Percentiles rank a stretch among this genome's conserved stretches.
Conservation (phyloP, 2,797 vertebrate genomes). For the Phoebastria nigripes region DNA sequence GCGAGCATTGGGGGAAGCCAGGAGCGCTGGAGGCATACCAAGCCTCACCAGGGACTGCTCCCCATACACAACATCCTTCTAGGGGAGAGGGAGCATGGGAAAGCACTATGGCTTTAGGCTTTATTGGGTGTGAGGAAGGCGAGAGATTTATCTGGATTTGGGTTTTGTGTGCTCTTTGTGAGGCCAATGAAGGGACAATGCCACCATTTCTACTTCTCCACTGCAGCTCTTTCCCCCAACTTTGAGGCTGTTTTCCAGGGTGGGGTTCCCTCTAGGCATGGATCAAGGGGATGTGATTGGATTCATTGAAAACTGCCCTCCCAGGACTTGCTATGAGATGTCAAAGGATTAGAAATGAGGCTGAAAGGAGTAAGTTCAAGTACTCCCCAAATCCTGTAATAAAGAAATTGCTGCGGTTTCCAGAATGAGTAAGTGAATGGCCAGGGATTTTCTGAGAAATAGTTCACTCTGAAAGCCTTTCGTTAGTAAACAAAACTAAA, state of each 20-base stretch:
- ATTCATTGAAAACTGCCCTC: not conserved
- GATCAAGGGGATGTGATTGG: not conserved
- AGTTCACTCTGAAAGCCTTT: not conserved
- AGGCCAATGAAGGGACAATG: not conserved
- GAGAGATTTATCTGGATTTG: not conserved
- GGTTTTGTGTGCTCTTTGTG: not conserved
- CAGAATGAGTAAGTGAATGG: not conserved
- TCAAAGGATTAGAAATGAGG: not conserved
- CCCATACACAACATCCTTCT: not conserved
- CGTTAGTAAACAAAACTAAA: not conserved
- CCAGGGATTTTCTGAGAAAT: not conserved
- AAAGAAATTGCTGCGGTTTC: not conserved
- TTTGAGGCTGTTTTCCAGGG: not conserved
- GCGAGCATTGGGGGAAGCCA: not conserved
- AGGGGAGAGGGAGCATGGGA: not conserved
- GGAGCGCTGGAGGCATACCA: not conserved
- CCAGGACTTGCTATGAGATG: not conserved
- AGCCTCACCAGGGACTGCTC: not conserved
- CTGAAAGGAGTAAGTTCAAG: conserved; percentile 3
- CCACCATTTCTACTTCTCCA: not conserved
- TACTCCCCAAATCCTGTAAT: not conserved
- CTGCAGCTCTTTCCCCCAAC: not conserved
- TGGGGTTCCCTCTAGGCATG: not conserved
- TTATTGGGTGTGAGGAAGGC: not conserved
- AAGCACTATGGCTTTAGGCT: not conserved